phyloP scores from a whole-genome alignment of 2,113 vertebrate species.

The Cheilinus undulatus region DNA sequence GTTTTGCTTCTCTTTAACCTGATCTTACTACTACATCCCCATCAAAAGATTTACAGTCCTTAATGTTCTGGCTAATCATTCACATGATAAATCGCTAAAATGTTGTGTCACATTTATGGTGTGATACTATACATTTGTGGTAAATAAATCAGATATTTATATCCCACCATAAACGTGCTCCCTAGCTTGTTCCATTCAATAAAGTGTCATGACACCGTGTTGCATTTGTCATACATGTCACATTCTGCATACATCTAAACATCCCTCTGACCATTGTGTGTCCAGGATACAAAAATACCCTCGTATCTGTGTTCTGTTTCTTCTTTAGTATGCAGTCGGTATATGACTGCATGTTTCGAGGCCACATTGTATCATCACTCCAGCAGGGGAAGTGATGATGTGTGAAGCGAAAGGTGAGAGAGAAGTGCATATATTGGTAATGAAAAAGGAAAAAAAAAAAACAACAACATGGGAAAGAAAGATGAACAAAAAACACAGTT shows the following conservation, averaged over 20 bases:
- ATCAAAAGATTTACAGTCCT: no score
- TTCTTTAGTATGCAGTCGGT: slow-evolving; percentile 1
- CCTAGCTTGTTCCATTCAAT: neutral
- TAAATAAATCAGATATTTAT: slow-evolving; percentile 3
- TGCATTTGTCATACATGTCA: neutral
- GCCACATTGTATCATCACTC: neutral
- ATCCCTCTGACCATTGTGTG: slow-evolving; percentile 7
- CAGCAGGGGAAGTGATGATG: neutral
- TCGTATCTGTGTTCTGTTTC: neutral
- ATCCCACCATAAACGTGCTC: neutral
- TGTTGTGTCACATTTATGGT: neutral
- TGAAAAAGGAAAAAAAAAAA: neutral
- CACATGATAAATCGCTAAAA: slow-evolving; percentile 11
- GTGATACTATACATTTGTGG: slow-evolving; percentile 9
- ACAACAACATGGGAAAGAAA: neutral
- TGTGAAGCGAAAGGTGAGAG: slow-evolving; percentile 1
- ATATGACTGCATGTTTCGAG: slow-evolving; percentile 3
- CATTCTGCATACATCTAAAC: neutral
- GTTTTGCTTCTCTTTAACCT: no score
- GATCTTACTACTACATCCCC: no score
- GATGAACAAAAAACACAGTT: neutral
- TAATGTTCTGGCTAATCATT: slow-evolving; percentile 2
- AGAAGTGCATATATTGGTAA: neutral
- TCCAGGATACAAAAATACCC: neutral
- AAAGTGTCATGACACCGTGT: neutral